Percentiles rank a stretch among this genome's conserved stretches.
These are phyloP conservation scores for Caenorhabditis sp. DNA, from an alignment of 2,888 invertebrate genomes.

Conservation along the genomic window DNA sequence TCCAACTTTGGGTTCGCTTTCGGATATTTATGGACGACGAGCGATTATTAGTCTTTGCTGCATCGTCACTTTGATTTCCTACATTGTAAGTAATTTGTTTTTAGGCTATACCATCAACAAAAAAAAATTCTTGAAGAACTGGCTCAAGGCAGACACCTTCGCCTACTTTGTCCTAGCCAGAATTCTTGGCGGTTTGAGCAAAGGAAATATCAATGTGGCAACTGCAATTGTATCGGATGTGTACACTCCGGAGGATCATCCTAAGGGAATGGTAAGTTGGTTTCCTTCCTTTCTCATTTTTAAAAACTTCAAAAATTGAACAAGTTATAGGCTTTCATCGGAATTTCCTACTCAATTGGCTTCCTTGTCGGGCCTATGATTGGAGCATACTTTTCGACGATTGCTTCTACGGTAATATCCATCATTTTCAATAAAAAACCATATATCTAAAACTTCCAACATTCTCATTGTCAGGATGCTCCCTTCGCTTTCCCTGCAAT, in stretches of 20 bases:
- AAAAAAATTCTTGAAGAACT: constrained; percentile 89
- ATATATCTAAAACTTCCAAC: too few species aligned
- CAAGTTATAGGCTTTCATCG: constrained; percentile 90
- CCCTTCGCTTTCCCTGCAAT: constrained; percentile 50
- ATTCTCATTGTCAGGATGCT: constrained; percentile 37
- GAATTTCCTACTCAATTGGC: constrained; percentile 97
- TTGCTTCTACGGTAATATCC: constrained; percentile 70
- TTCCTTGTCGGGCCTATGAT: constrained; percentile 96
- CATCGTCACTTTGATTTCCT: constrained; percentile 85
- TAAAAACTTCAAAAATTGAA: background rate
- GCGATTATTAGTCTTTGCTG: constrained; percentile 91
- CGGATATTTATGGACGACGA: constrained; percentile 95
- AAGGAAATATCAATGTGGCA: constrained; percentile 95
- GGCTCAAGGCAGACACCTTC: constrained; percentile 93
- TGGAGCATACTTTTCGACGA: constrained; percentile 90
- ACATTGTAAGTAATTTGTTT: constrained; percentile 78
- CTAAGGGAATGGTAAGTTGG: constrained; percentile 93
- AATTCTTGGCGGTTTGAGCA: constrained; percentile 94
- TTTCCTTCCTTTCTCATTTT: background rate
- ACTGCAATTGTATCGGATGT: constrained; percentile 97
- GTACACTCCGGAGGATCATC: constrained; percentile 90
- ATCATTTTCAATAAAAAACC: too few species aligned
- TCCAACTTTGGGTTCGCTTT: constrained; percentile 94
- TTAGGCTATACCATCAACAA: too few species aligned
- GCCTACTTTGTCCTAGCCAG: constrained; percentile 93